Base-by-base conservation (phyloP, 2,113 vertebrate species). In the Myotis lucifugus region DNA sequence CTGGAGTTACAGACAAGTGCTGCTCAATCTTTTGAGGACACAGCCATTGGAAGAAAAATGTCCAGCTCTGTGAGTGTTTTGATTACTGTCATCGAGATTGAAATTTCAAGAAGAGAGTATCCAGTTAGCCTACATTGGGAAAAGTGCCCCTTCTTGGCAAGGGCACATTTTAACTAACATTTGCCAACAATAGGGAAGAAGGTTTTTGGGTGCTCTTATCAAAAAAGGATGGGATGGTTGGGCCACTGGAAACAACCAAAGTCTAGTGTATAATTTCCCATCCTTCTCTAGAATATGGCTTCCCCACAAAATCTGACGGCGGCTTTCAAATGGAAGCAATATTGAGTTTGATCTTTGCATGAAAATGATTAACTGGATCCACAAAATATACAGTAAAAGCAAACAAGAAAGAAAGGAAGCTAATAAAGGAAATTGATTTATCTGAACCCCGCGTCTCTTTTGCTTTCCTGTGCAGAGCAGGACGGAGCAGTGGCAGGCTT, bases 371-470 rank as follows among this genome's bases (percentile, higher is more conserved):
- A 95, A 95, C 92, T 95, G 40, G 73, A 94, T 96, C 83, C 91
- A 91, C 86, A 96, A 96, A 97, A 92, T 15, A 34, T 96, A 96
- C 78, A 96, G 82, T 94, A 82, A 97, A 96, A 95, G 88, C 94
- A 96, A 96, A 89, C 11, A 40, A 98, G 97, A 97, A 97, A 96
- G 94, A 98, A 97, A 98, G 97, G 88, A 95, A 96, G 95, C 97
- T 98, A 98, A 98, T 98, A 98, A 97, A 97, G 95, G 95, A 93
- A 96, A 98, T 98, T 98, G 98, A 98, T 98, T 98, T 98, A 97
- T 98, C 96, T 97, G 98, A 98, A 98, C 96, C 97, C 97, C 72
- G n/a, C 82, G 97, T 98, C 98, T 97, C 97, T 95, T 98, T 97
- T 79, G 56, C 97, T 98, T 97, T 98, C 87, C 97, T 97, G 93